Evolutionary conservation across 1,140 invertebrate species (phyloP).

Genomic region (Prorops nasuta): DNA sequence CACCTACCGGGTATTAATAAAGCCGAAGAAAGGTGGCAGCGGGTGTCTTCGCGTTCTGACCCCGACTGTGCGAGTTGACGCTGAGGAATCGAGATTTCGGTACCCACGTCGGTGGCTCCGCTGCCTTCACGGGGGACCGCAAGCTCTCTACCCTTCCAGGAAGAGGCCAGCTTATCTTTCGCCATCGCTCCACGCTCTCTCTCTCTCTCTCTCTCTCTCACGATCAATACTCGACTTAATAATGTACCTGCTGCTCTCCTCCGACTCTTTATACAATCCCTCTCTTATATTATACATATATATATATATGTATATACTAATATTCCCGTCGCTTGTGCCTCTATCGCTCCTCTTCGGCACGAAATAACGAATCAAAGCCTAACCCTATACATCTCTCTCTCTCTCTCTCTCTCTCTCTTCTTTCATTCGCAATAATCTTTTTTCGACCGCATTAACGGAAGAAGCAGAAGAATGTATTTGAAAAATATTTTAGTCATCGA

Average conservation of each 20-base stretch:
- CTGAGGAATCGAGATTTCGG: constrained; percentile 33
- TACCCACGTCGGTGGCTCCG: constrained; percentile 23
- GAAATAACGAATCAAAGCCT: too few species aligned
- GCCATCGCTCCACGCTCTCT: too few species aligned
- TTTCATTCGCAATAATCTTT: too few species aligned
- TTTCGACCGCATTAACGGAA: too few species aligned
- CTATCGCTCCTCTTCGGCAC: too few species aligned
- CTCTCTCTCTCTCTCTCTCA: constrained; percentile 16
- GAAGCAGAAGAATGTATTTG: too few species aligned
- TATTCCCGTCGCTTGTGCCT: too few species aligned
- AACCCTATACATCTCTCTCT: too few species aligned
- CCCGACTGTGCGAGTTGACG: constrained; percentile 28
- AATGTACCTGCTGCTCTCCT: constrained; percentile 34
- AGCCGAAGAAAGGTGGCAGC: constrained; percentile 36
- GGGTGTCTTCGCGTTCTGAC: constrained; percentile 27
- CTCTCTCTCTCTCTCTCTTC: too few species aligned
- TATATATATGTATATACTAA: too few species aligned
- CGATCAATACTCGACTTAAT: constrained; percentile 43
- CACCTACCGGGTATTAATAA: constrained; percentile 45
- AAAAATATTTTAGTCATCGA: too few species aligned
- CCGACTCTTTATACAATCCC: constrained; percentile 38
- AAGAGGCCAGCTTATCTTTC: constrained; percentile 32
- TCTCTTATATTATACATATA: too few species aligned
- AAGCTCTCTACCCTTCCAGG: constrained; percentile 26
- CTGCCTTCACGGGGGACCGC: constrained; percentile 5